Evolutionary conservation across 2,113 vertebrate species (phyloP).

Genomic region (Ranitomeya imitator): DNA sequence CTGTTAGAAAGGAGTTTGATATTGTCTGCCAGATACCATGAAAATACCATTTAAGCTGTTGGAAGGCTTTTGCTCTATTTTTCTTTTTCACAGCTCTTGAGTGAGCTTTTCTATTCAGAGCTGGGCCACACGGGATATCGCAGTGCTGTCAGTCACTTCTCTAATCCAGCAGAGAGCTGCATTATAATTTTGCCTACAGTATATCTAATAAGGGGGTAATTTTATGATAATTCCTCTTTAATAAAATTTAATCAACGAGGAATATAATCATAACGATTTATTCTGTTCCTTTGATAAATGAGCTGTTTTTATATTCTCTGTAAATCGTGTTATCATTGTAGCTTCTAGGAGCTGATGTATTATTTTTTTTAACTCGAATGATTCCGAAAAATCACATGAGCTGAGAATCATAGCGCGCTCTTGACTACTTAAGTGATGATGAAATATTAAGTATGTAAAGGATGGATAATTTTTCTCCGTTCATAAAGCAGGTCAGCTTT

Average conservation of each 20-base stretch:
- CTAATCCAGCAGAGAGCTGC: not conserved
- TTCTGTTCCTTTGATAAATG: conserved; percentile 32
- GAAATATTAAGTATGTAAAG: conserved; percentile 41
- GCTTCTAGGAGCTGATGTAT: not conserved
- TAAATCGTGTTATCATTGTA: conserved; percentile 25
- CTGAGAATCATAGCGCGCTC: not conserved
- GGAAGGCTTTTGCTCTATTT: not conserved
- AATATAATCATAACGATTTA: conserved; percentile 34
- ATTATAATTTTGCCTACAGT: not conserved
- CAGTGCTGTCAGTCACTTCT: conserved; percentile 22
- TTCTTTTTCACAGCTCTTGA: not conserved
- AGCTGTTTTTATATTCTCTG: conserved; percentile 23
- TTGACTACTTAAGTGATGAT: conserved; percentile 35
- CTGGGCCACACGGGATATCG: not conserved
- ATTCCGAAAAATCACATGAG: conserved; percentile 3
- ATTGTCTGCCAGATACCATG: not conserved
- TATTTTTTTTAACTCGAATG: not conserved
- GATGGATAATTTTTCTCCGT: conserved; percentile 24
- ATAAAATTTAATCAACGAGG: conserved; percentile 11
- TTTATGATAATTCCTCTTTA: conserved; percentile 28
- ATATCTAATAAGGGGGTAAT: conserved; percentile 14
- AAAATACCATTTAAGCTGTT: not conserved
- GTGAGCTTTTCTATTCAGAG: not conserved
- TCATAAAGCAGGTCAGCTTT: conserved; percentile 11
- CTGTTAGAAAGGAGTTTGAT: not conserved